These are phyloP conservation scores for Panagrolaimus sp. DNA, from an alignment of 1,140 invertebrate species.

Conservation along the genomic window DNA sequence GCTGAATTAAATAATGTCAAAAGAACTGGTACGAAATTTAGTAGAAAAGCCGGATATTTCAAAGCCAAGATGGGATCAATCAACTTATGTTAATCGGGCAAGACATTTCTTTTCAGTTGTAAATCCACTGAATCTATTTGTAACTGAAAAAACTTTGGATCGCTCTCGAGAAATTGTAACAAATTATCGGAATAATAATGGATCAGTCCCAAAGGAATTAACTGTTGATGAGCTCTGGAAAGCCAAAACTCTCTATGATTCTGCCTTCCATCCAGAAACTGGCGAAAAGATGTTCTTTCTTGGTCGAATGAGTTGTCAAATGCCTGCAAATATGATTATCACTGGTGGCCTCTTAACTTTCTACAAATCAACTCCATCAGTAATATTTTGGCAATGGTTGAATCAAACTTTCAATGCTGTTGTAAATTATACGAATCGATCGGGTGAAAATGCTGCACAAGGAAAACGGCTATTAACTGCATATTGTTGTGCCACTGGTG, in stretches of 20 bases:
- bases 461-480: conserved; percentile 65
- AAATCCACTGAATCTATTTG: conserved; percentile 82
- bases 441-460: conserved; percentile 82
- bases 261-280: conserved; percentile 92
- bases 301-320: conserved; percentile 82
- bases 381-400: conserved; percentile 98
- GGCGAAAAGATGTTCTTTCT: conserved; percentile 75
- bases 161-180: conserved; percentile 72
- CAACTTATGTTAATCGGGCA: conserved; percentile 80
- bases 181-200: conserved; percentile 75
- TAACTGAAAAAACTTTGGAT: conserved; percentile 69
- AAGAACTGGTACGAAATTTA: conserved; percentile 16
- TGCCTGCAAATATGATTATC: conserved; percentile 81
- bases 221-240: conserved; percentile 76
- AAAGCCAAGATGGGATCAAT: conserved; percentile 67
- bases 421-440: conserved; percentile 97
- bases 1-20: background rate
- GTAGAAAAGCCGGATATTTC: conserved; percentile 22
- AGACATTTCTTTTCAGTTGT: conserved; percentile 89
- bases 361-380: conserved; percentile 86
- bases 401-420: conserved; percentile 99
- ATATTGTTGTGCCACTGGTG: conserved; percentile 82
- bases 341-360: conserved; percentile 96
- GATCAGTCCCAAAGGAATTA: conserved; percentile 68
- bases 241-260: conserved; percentile 90